Base-by-base conservation (phyloP, 2,113 vertebrate genomes). In the Jacana jacana region DNA sequence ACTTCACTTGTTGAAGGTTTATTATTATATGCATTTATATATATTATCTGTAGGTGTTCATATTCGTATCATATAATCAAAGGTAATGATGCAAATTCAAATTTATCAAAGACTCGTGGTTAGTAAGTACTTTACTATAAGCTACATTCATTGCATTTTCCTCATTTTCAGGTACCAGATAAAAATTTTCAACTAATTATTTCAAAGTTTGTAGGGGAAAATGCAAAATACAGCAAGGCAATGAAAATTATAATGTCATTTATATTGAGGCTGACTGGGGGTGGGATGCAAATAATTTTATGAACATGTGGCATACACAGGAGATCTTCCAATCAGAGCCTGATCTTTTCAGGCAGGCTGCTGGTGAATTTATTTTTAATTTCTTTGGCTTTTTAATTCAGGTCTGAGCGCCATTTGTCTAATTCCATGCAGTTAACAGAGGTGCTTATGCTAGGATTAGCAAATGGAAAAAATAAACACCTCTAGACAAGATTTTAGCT, bases 381-480 rank as follows among this genome's bases (percentile, higher is more conserved):
- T 27, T 81, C 16, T 93, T 81, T 86, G 35, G 9, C 30, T 71
- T 91, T 96, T 91, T 42, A 93, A 86, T 78, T 95, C 69, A 91
- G 60, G 8, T 13, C 48, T 84, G 72, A 92, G 33, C 55, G 64
- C 30, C 88, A 86, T 86, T 86, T 84, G 23, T 65, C 28, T 78
- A 91, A 92, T 94, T 96, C 94, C 48, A 86, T 81, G 83, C 77
- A 93, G 91, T 93, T 95, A 94, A 39, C 61, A 51, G 37, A 60
- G 44, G 18, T 93, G 51, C 13, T 86, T 94, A 52, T 64, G 52
- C 63, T 84, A 91, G 35, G n/a, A 78, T 86, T 95, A 92, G 55
- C 75, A 55, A 68, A 31, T 25, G 42, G 42, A 24, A 83, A 93
- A 94, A 91, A 66, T 19, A 86, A 91, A 81, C 60, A 83, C 39